Base-by-base conservation (phyloP, 2,113 vertebrate genomes). In the Eurystomus gularis region DNA sequence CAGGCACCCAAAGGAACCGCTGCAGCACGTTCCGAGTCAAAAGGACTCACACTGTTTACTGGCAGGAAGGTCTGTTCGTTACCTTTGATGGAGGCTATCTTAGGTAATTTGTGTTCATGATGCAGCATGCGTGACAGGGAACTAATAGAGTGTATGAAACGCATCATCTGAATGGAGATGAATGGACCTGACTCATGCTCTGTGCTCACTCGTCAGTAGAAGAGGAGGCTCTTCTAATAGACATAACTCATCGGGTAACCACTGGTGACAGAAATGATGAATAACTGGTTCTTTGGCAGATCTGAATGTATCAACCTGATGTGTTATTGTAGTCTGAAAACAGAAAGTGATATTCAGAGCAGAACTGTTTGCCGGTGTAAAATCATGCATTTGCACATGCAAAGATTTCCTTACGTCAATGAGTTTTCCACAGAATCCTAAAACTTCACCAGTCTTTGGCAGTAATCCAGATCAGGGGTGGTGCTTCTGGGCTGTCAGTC, bases 11-110 rank as follows among this genome's bases (percentile, higher is more conserved):
- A 97, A 98, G 98, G 95, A 99, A 98, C 87, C 98, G 99, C 60
- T 99, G 99, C 95, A 99, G 99, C 97, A 99, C 99, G 0, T 99
- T 99, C 97, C 98, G 99, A 62, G 99, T 99, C 64, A 98, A 98
- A 82, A 97, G 98, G 83, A 98, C 98, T 77, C 98, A 98, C 94
- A 98, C 98, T 91, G 97, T 98, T 96, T 98, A 98, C 86, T 98
- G 98, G 98, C 98, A 98, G 93, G 98, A 98, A 91, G 98, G 98
- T 49, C 97, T 98, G 82, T 97, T 98, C 96, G 98, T 99, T 96
- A 99, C 99, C 28, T 99, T 99, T 73, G 98, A 99, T 23, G 99
- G 99, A 29, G 99, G 99, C 77, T 99, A 99, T 97, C 98, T 99
- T 92, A 99, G 99, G 99, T 99, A 94, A 98, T 97, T 84, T 57